These are phyloP conservation scores for Parelbella ahira DNA, from an alignment of 2,888 invertebrate genomes.

Conservation along the genomic window DNA sequence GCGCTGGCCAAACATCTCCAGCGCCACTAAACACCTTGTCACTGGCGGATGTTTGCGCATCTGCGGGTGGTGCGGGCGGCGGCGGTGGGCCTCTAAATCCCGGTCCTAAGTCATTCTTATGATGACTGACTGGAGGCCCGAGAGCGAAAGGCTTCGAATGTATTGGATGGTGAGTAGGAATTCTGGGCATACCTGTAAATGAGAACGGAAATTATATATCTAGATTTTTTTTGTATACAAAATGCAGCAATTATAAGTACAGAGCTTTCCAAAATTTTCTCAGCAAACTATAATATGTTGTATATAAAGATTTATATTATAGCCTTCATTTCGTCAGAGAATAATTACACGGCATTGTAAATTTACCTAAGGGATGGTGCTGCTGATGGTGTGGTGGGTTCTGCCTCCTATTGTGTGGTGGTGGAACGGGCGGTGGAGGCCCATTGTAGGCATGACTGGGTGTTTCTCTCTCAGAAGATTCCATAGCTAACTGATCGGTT, in stretches of 20 bases:
- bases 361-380: constrained; percentile 65
- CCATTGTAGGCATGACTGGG: constrained; percentile 75
- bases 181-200: constrained; percentile 68
- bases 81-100: constrained; percentile 88
- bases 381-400: constrained; percentile 84
- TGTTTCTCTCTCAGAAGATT: constrained; percentile 83
- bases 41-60: constrained; percentile 78
- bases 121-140: constrained; percentile 71
- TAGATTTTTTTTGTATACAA: no score
- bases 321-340: no score
- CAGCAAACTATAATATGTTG: no score
- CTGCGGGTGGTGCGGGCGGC: constrained; percentile 66
- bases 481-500: constrained; percentile 86
- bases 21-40: constrained; percentile 81
- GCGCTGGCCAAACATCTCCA: constrained; percentile 92
- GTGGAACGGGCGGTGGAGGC: constrained; percentile 80
- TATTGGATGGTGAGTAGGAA: constrained; percentile 74
- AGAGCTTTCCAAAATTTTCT: no score
- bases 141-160: constrained; percentile 71
- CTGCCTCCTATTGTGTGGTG: constrained; percentile 87
- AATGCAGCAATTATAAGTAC: no score
- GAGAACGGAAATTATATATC: no score
- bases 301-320: no score
- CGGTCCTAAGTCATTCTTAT: constrained; percentile 71
- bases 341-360: no score